Conservation (phyloP, 2,888 invertebrate species). For the Cistogaster globosa region DNA sequence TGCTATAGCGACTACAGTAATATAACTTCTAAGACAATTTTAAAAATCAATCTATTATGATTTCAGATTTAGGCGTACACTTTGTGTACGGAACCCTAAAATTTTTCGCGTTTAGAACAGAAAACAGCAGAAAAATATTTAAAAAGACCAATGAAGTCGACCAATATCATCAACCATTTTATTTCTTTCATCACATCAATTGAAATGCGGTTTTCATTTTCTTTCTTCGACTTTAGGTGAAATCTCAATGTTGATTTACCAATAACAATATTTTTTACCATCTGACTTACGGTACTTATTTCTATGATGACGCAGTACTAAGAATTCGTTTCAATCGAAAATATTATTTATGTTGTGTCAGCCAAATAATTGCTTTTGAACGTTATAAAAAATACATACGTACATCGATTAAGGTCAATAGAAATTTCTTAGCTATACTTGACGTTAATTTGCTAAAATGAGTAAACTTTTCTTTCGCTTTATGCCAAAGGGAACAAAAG, state of each 20-base stretch:
- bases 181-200: not conserved
- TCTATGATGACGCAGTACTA: conserved; percentile 45
- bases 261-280: conserved; percentile 12
- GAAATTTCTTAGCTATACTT: conserved; percentile 55
- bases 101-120: no score
- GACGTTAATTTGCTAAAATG: conserved; percentile 11
- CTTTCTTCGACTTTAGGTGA: not conserved
- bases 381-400: not conserved
- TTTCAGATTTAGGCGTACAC: no score
- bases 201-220: conserved; percentile 3
- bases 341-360: conserved; percentile 60
- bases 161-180: not conserved
- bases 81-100: no score
- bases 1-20: no score
- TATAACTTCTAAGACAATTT: no score
- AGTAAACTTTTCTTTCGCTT: conserved; percentile 18
- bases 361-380: conserved; percentile 46
- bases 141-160: no score
- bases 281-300: conserved; percentile 49
- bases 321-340: conserved; percentile 52
- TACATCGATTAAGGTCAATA: conserved; percentile 66
- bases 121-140: no score
- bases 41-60: no score
- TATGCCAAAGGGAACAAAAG: not conserved
- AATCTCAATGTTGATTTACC: not conserved